phyloP scores from a whole-genome alignment of 2,113 vertebrate species.

The Gadus macrocephalus region DNA sequence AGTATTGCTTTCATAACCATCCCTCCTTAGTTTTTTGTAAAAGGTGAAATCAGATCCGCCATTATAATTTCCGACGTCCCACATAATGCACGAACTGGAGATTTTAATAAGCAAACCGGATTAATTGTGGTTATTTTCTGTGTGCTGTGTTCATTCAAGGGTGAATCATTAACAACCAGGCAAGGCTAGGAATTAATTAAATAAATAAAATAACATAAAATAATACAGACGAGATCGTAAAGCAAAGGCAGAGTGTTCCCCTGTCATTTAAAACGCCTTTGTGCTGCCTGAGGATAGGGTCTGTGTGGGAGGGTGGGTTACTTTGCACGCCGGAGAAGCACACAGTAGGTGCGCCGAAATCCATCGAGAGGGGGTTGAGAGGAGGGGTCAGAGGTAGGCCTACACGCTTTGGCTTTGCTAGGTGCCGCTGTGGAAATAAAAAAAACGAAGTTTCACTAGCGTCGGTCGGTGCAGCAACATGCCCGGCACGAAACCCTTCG shows the following conservation, averaged over 20 bases:
- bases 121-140: slow-evolving; percentile 6
- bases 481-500: too few species aligned
- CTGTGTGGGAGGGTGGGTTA: too few species aligned
- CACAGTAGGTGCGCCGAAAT: too few species aligned
- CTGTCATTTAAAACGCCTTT: slow-evolving; percentile 61
- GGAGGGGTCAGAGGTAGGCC: too few species aligned
- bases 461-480: too few species aligned
- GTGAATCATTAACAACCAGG: slow-evolving; percentile 48
- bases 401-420: too few species aligned
- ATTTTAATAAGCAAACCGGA: background rate
- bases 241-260: slow-evolving; percentile 49
- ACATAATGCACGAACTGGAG: background rate
- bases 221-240: slow-evolving; percentile 38
- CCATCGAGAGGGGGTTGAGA: too few species aligned
- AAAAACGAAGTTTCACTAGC: too few species aligned
- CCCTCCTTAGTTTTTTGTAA: background rate
- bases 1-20: too few species aligned
- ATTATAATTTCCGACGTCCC: background rate
- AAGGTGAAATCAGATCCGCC: background rate
- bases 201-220: slow-evolving; percentile 14
- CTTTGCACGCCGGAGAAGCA: too few species aligned
- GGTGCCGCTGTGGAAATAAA: too few species aligned
- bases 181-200: background rate
- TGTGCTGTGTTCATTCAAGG: slow-evolving; percentile 31
- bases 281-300: too few species aligned